Conservation (phyloP, 2,888 invertebrate species). For the Papilio demoleus region DNA sequence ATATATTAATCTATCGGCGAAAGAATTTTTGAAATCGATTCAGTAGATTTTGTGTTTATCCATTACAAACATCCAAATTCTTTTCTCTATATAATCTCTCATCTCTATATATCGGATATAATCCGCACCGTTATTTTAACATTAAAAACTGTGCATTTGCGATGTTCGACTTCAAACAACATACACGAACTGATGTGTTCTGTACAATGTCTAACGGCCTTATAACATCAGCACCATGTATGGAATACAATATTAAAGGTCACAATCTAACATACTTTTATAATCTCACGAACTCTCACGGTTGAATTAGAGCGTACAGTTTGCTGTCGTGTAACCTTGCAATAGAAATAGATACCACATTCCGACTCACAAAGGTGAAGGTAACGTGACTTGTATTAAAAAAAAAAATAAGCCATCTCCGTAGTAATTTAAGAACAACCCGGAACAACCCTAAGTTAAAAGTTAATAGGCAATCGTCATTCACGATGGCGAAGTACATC, state of each 20-base stretch:
- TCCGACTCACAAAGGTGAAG: too few species aligned
- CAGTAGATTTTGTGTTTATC: neutral
- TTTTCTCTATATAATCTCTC: too few species aligned
- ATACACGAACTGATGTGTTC: too few species aligned
- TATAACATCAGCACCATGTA: neutral
- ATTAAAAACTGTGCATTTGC: neutral
- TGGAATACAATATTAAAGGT: constrained; percentile 10
- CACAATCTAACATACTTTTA: constrained; percentile 49
- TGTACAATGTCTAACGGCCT: neutral
- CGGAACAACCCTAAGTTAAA: too few species aligned
- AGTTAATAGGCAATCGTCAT: too few species aligned
- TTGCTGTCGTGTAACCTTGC: constrained; percentile 14
- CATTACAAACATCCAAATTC: neutral
- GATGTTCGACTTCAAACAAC: too few species aligned
- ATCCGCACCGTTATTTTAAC: too few species aligned
- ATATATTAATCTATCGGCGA: neutral
- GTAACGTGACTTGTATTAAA: too few species aligned
- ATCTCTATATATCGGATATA: too few species aligned
- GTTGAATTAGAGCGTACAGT: constrained; percentile 56
- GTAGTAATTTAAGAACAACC: too few species aligned
- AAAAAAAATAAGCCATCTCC: too few species aligned
- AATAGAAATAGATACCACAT: neutral
- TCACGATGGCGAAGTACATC: too few species aligned
- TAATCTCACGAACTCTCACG: constrained; percentile 66
- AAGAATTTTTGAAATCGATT: neutral